Evolutionary conservation across 92 coral and sea anemone genomes (phyloP).

Genomic region (Paragorgia papillata): DNA sequence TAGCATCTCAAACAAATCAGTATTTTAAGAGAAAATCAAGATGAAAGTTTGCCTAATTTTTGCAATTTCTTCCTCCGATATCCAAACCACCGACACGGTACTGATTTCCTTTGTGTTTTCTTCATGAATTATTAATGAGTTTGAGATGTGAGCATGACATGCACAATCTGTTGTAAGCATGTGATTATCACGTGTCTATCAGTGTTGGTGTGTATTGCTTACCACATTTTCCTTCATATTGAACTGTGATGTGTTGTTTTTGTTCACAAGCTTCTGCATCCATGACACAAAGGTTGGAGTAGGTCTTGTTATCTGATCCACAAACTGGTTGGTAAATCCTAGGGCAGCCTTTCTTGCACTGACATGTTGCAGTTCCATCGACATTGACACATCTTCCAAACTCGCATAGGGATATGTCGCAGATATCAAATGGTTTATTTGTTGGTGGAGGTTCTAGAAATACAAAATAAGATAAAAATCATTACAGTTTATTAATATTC

Average conservation of each 20-base stretch:
- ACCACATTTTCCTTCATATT: slow-evolving; percentile 70
- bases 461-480: no score
- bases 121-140: no score
- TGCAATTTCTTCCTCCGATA: no score
- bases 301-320: slow-evolving; percentile 73
- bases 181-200: not conserved
- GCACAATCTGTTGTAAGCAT: no score
- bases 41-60: no score
- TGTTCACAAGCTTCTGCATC: slow-evolving; percentile 74
- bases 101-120: no score
- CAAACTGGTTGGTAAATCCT: slow-evolving; percentile 64
- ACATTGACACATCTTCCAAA: slow-evolving; percentile 71
- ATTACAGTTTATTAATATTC: no score
- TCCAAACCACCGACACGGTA: no score
- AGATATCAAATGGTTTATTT: slow-evolving; percentile 49
- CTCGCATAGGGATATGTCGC: slow-evolving; percentile 63
- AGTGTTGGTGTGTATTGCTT: not conserved
- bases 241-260: slow-evolving; percentile 57
- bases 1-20: no score
- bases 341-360: slow-evolving; percentile 65
- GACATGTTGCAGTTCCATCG: slow-evolving; percentile 71
- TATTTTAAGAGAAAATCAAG: no score
- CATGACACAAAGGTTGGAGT: slow-evolving; percentile 64
- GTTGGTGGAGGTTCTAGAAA: no score
- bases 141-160: no score